Percentiles rank a stretch among this genome's conserved stretches.
Evolutionary conservation across 2,888 invertebrate species (phyloP).

Genomic region (Podabrus alpinus): DNA sequence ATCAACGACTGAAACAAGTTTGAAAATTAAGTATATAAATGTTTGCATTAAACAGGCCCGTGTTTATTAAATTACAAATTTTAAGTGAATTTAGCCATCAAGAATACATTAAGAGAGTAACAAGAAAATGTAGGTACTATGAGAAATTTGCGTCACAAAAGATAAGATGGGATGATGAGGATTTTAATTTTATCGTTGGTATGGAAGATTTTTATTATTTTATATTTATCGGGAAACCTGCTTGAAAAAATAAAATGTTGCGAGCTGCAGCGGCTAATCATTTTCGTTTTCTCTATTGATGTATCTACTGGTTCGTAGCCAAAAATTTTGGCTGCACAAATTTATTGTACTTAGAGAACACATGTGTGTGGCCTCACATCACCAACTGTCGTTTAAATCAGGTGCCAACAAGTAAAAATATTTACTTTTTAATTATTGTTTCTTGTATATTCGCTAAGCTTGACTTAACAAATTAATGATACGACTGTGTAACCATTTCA

Average conservation of each 20-base stretch:
- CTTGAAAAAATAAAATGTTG: neutral
- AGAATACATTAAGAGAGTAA: constrained; percentile 12
- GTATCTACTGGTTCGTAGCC: constrained; percentile 16
- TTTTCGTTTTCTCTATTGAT: constrained; percentile 9
- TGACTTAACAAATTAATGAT: neutral
- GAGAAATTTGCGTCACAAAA: neutral
- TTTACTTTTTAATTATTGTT: neutral
- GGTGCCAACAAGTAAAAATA: constrained; percentile 14
- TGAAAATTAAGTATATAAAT: neutral
- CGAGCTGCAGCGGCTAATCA: neutral
- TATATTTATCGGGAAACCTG: neutral
- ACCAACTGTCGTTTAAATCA: constrained; percentile 28
- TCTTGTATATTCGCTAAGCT: neutral
- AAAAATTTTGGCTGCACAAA: constrained; percentile 28
- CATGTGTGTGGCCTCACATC: constrained; percentile 23
- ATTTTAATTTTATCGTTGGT: neutral
- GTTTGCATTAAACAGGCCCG: neutral
- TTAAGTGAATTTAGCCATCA: constrained; percentile 23
- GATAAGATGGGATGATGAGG: neutral
- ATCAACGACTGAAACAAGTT: neutral
- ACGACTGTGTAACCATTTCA: neutral
- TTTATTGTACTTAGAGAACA: constrained; percentile 18
- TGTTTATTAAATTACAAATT: neutral
- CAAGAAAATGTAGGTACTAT: neutral
- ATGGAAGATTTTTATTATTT: neutral